Base-by-base conservation (phyloP, 1,140 invertebrate species). In the Cotesia glomerata region DNA sequence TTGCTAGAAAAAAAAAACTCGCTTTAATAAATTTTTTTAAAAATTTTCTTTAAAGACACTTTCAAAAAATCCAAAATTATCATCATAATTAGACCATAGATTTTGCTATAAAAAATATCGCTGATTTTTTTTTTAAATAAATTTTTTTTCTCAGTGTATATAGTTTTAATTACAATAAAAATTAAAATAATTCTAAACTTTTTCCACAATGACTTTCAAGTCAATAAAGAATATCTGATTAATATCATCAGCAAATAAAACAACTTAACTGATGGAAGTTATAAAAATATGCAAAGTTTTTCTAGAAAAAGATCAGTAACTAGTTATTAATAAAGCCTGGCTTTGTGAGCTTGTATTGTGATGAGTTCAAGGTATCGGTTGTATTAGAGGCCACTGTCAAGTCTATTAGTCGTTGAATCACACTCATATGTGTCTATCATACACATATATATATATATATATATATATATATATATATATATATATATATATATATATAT, bases 321-420 rank as follows among this genome's bases (percentile, higher is more conserved):
- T 65, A 11, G 45, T 62, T 70, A 70, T 70, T 45, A 45, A 70
- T 70, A 70, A 70, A 70, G 45, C 58, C 39, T 49, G 18, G 18
- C 13, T 61, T 35, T 13, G 39, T 45, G 8, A 45, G 39, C 39
- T 45, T 45, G 39, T 45, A 45, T 45, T 45, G 39, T 70, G 68
- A 70, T 70, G 68, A 70, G 68, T 70, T 70, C 68, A 70, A 70
- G 68, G 68, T 62, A 62, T 70, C 61, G 39, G 14, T 61, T 5
- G 58, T 35, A 45, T 45, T 45, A 62, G 68, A 70, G 58, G 58
- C 68, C 58, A 70, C 68, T 70, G 58, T 70, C 58, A 70, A 70
- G 58, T 62, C 39, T 62, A 52, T 59, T 61, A 63, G 45, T 8
- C 49, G 32, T 39, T 8, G 26, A 32, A 51, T 18, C n/a, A 62